A percentile compares a stretch with the other conserved stretches of the same genome.
Evolutionary conservation across 2,113 vertebrate genomes (phyloP).

Genomic region (Poecilia latipinna): DNA sequence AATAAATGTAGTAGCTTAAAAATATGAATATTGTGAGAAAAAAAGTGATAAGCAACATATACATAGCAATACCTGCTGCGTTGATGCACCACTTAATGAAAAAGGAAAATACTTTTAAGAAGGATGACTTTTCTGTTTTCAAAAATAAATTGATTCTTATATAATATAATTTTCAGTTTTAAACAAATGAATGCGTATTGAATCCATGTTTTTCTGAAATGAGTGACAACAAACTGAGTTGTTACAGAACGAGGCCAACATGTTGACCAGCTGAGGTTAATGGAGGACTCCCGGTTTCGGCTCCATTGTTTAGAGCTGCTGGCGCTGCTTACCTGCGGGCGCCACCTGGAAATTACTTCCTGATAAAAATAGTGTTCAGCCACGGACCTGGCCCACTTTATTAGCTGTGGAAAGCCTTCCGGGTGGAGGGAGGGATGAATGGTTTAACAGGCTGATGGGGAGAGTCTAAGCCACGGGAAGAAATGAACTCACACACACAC

Average conservation of each 20-base stretch:
- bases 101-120: not conserved
- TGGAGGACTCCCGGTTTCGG: constrained; percentile 68
- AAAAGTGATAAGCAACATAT: too few species aligned
- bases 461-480: not conserved
- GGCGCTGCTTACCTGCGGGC: constrained; percentile 72
- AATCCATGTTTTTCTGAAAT: not conserved
- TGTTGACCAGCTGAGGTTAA: constrained; percentile 54
- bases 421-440: constrained; percentile 49
- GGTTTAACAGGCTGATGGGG: constrained; percentile 10
- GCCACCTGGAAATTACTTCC: constrained; percentile 76
- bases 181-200: not conserved
- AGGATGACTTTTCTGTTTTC: not conserved
- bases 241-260: too few species aligned
- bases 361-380: constrained; percentile 80
- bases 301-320: constrained; percentile 60
- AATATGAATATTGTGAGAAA: too few species aligned
- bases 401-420: constrained; percentile 77
- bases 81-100: not conserved
- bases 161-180: not conserved
- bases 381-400: constrained; percentile 80
- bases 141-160: not conserved
- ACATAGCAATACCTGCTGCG: too few species aligned
- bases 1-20: too few species aligned
- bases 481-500: constrained; percentile 5
- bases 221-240: too few species aligned